Evolutionary conservation across 2,113 vertebrate species (phyloP).

Genomic region (Salvator merianae): DNA sequence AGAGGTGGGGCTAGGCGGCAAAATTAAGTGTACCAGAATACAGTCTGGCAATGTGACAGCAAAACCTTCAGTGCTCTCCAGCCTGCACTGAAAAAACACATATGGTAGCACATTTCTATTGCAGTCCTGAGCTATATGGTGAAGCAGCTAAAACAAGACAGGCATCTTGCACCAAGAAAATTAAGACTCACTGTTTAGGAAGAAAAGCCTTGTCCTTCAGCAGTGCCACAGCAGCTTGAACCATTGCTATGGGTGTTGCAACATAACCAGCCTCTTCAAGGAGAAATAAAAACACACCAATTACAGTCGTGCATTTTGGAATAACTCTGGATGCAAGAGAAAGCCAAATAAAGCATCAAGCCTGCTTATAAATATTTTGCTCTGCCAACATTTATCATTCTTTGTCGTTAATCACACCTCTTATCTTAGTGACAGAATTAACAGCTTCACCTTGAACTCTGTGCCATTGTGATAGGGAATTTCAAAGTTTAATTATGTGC

Average conservation of each 20-base stretch:
- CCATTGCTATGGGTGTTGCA: constrained; percentile 90
- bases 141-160: neutral
- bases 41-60: too few relatives aligned
- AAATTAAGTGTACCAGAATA: too few relatives aligned
- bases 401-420: too few relatives aligned
- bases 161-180: neutral
- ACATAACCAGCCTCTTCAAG: constrained; percentile 86
- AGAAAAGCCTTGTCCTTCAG: constrained; percentile 85
- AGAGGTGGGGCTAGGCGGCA: too few relatives aligned
- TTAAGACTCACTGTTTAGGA: constrained; percentile 84
- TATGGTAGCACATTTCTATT: too few relatives aligned
- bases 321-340: neutral
- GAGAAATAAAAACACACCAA: neutral
- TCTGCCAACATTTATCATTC: neutral
- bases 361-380: neutral
- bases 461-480: neutral
- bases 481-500: too few relatives aligned
- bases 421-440: neutral
- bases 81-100: too few relatives aligned
- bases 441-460: neutral
- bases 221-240: constrained; percentile 89
- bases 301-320: neutral
- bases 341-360: neutral
- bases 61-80: too few relatives aligned
- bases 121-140: neutral